Evolutionary conservation across 2,797 vertebrate species (phyloP).

Genomic region (Ciconia nigra): DNA sequence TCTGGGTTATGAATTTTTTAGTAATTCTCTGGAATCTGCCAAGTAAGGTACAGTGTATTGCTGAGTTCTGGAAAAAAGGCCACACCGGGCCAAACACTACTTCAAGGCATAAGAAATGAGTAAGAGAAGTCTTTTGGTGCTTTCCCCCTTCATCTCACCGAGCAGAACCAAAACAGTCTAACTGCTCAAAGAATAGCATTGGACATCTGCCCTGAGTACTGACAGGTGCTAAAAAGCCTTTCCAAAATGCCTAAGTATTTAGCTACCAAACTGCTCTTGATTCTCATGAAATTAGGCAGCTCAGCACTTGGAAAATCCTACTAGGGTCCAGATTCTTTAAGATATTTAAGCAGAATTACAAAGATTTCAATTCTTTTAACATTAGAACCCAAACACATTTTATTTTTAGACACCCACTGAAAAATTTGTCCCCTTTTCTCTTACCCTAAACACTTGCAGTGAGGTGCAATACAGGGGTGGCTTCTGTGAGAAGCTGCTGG

Average conservation of each 20-base stretch:
- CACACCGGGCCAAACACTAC: background rate
- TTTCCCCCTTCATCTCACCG: background rate
- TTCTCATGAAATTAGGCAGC: background rate
- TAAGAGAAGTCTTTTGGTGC: background rate
- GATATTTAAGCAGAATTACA: background rate
- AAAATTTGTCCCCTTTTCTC: background rate
- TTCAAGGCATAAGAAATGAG: background rate
- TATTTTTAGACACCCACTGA: background rate
- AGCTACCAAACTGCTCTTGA: background rate
- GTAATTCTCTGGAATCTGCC: slow-evolving; percentile 7
- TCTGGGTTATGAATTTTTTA: slow-evolving; percentile 57
- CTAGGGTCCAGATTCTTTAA: background rate
- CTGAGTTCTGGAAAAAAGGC: background rate
- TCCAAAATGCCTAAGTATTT: background rate
- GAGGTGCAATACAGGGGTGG: background rate
- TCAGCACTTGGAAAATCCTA: background rate
- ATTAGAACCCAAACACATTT: background rate
- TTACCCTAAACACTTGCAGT: background rate
- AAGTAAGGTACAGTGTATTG: slow-evolving; percentile 35
- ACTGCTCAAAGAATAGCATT: background rate
- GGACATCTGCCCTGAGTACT: background rate
- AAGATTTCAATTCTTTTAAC: background rate
- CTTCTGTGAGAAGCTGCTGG: background rate
- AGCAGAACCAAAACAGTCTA: background rate
- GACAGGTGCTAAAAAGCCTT: background rate